Evolutionary conservation across 2,113 vertebrate genomes (phyloP), one percentile per base, ranked within the genome.

Genomic region (Oryzias melastigma): DNA sequence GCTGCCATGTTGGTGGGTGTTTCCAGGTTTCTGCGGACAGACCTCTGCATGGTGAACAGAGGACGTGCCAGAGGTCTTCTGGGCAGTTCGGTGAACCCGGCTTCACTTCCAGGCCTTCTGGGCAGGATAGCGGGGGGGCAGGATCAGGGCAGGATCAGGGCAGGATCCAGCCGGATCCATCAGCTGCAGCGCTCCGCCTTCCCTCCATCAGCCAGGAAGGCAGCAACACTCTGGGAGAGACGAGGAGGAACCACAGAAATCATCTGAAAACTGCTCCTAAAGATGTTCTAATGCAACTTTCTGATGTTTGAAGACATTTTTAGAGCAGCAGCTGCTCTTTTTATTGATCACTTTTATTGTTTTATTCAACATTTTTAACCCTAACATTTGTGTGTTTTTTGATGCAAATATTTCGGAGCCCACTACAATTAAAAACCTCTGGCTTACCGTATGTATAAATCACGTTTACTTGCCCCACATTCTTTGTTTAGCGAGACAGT

Each of bases 21-120:
- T 62, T 61, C 42, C 40, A 27, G 47, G 27, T 62, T 71, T 70
- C 48, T 69, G 46, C 43, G 35, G 35, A 45, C 56, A 62, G 64
- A 29, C 54, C 68, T 56, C 24, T 58, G 18, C 17, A 24, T 61
- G 47, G 64, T 61, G 29, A 57, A 74, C 47, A 65, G 65, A 68
- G 48, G 47, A 82, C 59, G 71, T 14, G 76, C 72, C 78, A 83
- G 71, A 61, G 55, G 78, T 77, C 80, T 52, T 64, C 67, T 58
- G 43, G 74, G 83, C 75, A 71, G 78, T 52, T 71, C 56, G 54
- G 56, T 65, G 63, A 74, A 55, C 63, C 58, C 22, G 6, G 13
- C 61, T 16, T 62, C 42, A 14, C 52, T 40, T 58, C 27, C 42
- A 59, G 12, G 45, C 55, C 65, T 62, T 50, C 75, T 65, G 65